Conservation (phyloP, 2,113 vertebrate genomes). For the Podarcis muralis region DNA sequence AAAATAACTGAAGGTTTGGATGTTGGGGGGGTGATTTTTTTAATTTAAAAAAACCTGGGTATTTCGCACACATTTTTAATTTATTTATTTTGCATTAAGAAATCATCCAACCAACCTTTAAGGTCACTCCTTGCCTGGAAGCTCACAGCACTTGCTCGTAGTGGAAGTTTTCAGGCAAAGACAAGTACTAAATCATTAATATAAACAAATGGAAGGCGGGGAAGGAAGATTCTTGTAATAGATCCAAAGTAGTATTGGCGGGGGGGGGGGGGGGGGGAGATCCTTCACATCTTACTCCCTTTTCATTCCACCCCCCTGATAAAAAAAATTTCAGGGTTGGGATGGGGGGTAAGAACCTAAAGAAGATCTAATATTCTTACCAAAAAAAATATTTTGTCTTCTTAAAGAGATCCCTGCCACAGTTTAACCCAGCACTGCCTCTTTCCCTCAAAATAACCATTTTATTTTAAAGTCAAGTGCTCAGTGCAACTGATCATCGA, state of each 20-base stretch:
- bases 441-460: constrained; percentile 12
- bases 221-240: constrained; percentile 74
- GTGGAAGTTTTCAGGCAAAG: constrained; percentile 84
- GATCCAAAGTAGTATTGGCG: constrained; percentile 74
- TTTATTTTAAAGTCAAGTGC: not conserved
- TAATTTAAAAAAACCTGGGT: constrained; percentile 40
- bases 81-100: constrained; percentile 49
- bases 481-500: not conserved
- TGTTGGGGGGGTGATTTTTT: no score
- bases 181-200: constrained; percentile 86
- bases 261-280: constrained; percentile 14
- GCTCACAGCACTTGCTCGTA: constrained; percentile 74
- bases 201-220: constrained; percentile 84
- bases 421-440: constrained; percentile 47
- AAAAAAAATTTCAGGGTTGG: not conserved
- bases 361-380: constrained; percentile 44
- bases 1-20: constrained; percentile 63
- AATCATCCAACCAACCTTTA: constrained; percentile 76
- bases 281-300: constrained; percentile 58
- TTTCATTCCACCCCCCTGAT: constrained; percentile 55
- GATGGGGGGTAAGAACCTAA: not conserved
- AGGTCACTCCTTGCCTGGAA: constrained; percentile 80
- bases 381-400: constrained; percentile 25
- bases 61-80: constrained; percentile 60
- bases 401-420: constrained; percentile 57